Percentiles rank a stretch among this genome's conserved stretches.
phyloP scores from a whole-genome alignment of 1,140 invertebrate species.

The Sipha flava region DNA sequence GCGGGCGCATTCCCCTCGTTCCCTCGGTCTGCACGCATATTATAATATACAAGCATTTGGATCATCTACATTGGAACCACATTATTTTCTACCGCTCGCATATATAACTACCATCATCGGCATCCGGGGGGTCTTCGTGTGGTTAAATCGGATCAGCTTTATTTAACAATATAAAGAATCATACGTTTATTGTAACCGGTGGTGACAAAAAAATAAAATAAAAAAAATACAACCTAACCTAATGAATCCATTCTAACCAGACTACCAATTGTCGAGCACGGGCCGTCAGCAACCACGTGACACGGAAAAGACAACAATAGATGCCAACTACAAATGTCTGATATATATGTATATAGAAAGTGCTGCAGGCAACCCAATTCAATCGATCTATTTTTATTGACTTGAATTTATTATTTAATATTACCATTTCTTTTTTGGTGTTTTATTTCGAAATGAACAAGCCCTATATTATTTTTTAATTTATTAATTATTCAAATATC shows the following conservation, averaged over 20 bases:
- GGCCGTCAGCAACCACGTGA: neutral
- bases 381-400: neutral
- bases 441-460: too few species aligned
- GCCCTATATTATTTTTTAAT: too few species aligned
- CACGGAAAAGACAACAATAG: neutral
- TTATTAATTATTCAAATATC: too few species aligned
- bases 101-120: neutral
- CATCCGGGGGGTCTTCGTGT: neutral
- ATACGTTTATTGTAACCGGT: neutral
- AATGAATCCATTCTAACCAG: neutral
- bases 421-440: too few species aligned
- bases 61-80: neutral
- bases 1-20: neutral
- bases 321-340: neutral
- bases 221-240: neutral
- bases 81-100: neutral
- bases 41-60: neutral
- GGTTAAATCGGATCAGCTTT: neutral
- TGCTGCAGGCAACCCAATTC: neutral
- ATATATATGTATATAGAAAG: too few species aligned
- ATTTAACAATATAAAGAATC: neutral
- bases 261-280: neutral
- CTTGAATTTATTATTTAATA: too few species aligned
- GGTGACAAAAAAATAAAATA: neutral
- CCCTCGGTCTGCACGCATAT: neutral